phyloP scores from a whole-genome alignment of 2,888 invertebrate species.

The Drosophila affinis region DNA sequence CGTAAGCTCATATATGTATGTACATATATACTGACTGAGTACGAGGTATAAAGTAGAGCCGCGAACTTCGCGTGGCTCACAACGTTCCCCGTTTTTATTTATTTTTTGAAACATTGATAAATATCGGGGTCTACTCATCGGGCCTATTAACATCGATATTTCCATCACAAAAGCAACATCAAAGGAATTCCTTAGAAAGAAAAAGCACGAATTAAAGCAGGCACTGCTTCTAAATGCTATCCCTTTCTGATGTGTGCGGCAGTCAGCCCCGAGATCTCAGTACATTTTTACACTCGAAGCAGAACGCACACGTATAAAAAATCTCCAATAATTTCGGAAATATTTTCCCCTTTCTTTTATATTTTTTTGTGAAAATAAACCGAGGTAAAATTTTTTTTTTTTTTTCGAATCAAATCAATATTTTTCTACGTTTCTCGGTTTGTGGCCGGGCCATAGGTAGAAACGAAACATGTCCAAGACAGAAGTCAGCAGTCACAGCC shows the following conservation, averaged over 20 bases:
- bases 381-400: background rate
- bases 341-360: constrained; percentile 1
- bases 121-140: background rate
- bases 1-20: too few species aligned
- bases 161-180: background rate
- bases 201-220: constrained; percentile 3
- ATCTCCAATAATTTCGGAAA: constrained; percentile 5
- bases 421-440: background rate
- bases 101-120: background rate
- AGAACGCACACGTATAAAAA: constrained; percentile 25
- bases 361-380: background rate
- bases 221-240: background rate
- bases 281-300: constrained; percentile 20
- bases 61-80: too few species aligned
- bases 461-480: constrained; percentile 12
- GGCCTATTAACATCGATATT: background rate
- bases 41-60: too few species aligned
- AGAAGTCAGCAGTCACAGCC: constrained; percentile 20
- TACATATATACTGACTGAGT: too few species aligned
- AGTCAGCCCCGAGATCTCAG: background rate
- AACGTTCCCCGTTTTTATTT: too few species aligned
- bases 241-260: background rate
- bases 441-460: background rate
- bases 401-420: background rate
- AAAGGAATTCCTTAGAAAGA: background rate